These are phyloP conservation scores for Drymonia ruficornis DNA, from an alignment of 2,888 invertebrate genomes.

Conservation along the genomic window DNA sequence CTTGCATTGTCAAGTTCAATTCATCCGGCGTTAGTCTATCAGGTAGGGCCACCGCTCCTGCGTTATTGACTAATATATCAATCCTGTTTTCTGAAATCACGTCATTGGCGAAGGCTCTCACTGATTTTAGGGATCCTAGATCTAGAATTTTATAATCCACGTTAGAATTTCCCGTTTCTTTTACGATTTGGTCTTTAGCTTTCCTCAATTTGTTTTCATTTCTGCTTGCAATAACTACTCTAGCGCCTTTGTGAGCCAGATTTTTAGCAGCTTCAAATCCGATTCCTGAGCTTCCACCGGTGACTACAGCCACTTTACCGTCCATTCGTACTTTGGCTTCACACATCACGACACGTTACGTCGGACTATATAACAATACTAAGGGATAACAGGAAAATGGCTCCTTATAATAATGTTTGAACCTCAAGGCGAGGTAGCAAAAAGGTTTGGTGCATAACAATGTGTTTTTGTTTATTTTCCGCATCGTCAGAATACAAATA, in stretches of 20 bases:
- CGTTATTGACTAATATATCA: slow-evolving; percentile 85
- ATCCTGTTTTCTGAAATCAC: slow-evolving; percentile 65
- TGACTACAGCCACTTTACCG: slow-evolving; percentile 70
- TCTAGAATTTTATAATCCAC: slow-evolving; percentile 66
- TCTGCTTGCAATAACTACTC: slow-evolving; percentile 80
- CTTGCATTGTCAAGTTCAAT: slow-evolving; percentile 87
- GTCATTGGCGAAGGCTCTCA: slow-evolving; percentile 81
- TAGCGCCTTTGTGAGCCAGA: slow-evolving; percentile 74
- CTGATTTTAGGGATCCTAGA: slow-evolving; percentile 73
- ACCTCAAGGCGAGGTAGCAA: slow-evolving; percentile 31
- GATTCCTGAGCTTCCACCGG: slow-evolving; percentile 73
- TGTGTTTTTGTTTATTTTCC: slow-evolving; percentile 3
- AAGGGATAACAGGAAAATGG: slow-evolving; percentile 35
- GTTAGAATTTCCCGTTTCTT: slow-evolving; percentile 59
- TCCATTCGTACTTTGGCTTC: slow-evolving; percentile 54
- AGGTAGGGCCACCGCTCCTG: slow-evolving; percentile 76
- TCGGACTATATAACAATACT: slow-evolving; percentile 23
- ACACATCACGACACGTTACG: slow-evolving; percentile 42
- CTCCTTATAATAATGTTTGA: slow-evolving; percentile 31
- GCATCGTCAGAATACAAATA: not conserved
- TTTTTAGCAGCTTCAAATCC: slow-evolving; percentile 75
- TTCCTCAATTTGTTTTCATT: slow-evolving; percentile 70
- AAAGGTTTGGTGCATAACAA: slow-evolving; percentile 27
- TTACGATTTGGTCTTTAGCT: slow-evolving; percentile 61
- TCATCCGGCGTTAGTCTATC: slow-evolving; percentile 85